Conservation (phyloP, 2,113 vertebrate genomes). For the Psettodes erumei region DNA sequence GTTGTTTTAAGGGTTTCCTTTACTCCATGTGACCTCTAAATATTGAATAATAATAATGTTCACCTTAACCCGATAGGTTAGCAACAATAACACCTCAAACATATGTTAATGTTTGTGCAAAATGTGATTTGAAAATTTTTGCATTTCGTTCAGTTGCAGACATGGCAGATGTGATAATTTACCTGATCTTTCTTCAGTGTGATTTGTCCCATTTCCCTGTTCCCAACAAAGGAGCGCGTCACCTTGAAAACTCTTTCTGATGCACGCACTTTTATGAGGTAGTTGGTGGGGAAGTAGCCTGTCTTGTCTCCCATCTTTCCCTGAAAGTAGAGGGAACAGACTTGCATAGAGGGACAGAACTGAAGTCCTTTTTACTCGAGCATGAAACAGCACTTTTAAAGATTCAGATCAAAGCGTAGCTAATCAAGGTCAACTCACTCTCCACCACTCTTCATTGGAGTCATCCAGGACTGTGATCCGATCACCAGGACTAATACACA, state of each 20-base stretch:
- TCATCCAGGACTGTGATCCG: slow-evolving; percentile 96
- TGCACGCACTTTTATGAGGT: slow-evolving; percentile 93
- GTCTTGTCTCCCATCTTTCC: slow-evolving; percentile 94
- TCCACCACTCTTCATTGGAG: slow-evolving; percentile 99
- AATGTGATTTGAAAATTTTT: background rate
- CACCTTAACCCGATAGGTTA: background rate
- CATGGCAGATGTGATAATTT: background rate
- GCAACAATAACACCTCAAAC: background rate
- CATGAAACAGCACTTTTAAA: background rate
- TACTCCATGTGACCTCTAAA: background rate
- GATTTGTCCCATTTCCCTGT: slow-evolving; percentile 96
- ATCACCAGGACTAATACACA: slow-evolving; percentile 89
- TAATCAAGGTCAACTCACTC: slow-evolving; percentile 83
- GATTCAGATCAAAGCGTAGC: background rate
- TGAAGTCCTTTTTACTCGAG: background rate
- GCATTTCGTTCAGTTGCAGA: background rate
- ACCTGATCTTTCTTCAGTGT: slow-evolving; percentile 98
- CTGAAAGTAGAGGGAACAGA: slow-evolving; percentile 71
- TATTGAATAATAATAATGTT: background rate
- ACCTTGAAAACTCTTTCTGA: slow-evolving; percentile 92
- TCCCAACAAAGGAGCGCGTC: slow-evolving; percentile 93
- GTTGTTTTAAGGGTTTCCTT: background rate
- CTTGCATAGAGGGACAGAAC: background rate
- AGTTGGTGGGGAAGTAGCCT: slow-evolving; percentile 94
- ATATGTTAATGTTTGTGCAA: background rate